These are phyloP conservation scores for Epizoanthus illoricatus DNA, from an alignment of 92 coral and sea anemone species.

Conservation along the genomic window DNA sequence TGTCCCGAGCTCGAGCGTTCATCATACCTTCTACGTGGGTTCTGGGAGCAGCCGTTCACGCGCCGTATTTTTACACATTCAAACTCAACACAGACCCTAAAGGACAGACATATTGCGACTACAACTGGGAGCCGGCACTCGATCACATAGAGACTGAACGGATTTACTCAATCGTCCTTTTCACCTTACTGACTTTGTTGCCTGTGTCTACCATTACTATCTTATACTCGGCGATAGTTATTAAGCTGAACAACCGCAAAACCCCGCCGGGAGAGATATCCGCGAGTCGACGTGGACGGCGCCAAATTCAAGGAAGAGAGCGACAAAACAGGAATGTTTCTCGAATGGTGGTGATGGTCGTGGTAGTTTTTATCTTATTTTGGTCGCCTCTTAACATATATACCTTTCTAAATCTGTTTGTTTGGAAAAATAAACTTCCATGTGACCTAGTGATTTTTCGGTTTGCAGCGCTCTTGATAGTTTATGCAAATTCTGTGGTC, in stretches of 20 bases:
- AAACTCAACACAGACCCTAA: neutral
- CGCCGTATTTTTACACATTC: slow-evolving; percentile 50
- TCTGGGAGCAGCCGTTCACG: slow-evolving; percentile 35
- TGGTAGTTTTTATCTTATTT: slow-evolving; percentile 51
- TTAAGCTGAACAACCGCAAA: slow-evolving; percentile 41
- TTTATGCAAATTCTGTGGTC: slow-evolving; percentile 45
- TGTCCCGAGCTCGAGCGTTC: slow-evolving; percentile 28
- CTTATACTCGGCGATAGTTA: slow-evolving; percentile 48
- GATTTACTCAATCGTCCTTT: slow-evolving; percentile 38
- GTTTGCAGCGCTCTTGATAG: slow-evolving; percentile 11
- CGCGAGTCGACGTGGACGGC: slow-evolving; percentile 18
- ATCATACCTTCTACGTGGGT: slow-evolving; percentile 58
- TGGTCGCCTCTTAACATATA: slow-evolving; percentile 61
- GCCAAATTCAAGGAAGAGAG: slow-evolving; percentile 30
- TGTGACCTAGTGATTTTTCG: slow-evolving; percentile 36
- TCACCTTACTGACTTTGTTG: slow-evolving; percentile 45
- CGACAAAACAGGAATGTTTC: slow-evolving; percentile 63
- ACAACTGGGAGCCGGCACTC: slow-evolving; percentile 43
- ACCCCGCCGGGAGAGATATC: slow-evolving; percentile 42
- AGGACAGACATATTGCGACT: slow-evolving; percentile 20
- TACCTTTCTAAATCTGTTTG: slow-evolving; percentile 39
- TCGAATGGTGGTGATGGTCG: slow-evolving; percentile 55
- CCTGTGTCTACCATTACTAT: slow-evolving; percentile 49
- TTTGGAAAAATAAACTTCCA: slow-evolving; percentile 34
- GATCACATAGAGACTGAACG: slow-evolving; percentile 13